A percentile compares a stretch with the other conserved stretches of the same genome.
Evolutionary conservation across 92 coral and sea anemone genomes (phyloP).

Genomic region (Galaxea fascicularis): DNA sequence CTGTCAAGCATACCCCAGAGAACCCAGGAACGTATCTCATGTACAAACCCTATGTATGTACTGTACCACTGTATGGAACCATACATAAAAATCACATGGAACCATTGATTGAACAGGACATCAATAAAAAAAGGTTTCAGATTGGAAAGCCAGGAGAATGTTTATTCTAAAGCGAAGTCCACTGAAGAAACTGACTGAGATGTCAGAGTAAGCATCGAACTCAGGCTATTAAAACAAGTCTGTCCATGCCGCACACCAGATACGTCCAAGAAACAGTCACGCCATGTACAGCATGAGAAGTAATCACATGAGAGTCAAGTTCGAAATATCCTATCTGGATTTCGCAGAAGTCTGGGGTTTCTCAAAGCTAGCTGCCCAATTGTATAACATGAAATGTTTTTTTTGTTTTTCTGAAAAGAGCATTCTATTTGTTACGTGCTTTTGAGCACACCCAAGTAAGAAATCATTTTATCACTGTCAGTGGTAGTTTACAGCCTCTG

Average conservation of each 20-base stretch:
- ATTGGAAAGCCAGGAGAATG: background rate
- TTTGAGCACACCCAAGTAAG: too few species aligned
- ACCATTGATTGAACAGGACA: background rate
- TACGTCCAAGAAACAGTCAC: background rate
- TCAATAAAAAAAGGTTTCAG: background rate
- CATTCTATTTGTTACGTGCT: too few species aligned
- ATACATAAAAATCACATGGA: background rate
- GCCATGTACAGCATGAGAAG: too few species aligned
- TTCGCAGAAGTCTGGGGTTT: too few species aligned
- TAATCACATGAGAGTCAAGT: too few species aligned
- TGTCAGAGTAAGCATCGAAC: background rate
- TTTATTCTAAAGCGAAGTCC: background rate
- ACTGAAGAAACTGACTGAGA: background rate
- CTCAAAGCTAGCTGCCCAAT: too few species aligned
- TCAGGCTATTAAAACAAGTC: constrained; percentile 1
- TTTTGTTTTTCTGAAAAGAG: too few species aligned
- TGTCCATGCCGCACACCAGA: background rate
- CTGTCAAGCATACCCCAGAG: background rate
- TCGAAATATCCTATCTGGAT: too few species aligned
- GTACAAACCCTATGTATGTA: background rate
- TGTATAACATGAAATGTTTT: too few species aligned
- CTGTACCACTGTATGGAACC: background rate
- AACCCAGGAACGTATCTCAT: background rate
- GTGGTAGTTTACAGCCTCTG: too few species aligned
- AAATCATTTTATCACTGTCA: too few species aligned